Percentiles rank a stretch among this genome's conserved stretches.
Conservation (phyloP, 2,888 invertebrate species). For the Unio delphinus region DNA sequence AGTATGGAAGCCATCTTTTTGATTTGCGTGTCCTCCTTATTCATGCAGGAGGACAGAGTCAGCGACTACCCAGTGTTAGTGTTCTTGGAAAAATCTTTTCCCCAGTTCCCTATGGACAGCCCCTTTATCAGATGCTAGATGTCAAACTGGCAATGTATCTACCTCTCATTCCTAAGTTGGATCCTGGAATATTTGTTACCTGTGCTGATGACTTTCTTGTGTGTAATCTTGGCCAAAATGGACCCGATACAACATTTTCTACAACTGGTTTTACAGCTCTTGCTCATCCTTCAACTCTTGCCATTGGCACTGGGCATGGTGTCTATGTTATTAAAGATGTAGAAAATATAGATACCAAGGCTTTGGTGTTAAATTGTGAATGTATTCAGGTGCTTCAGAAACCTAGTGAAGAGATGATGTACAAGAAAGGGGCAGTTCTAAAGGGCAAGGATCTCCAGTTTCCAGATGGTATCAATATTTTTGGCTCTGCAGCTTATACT, state of each 20-base stretch:
- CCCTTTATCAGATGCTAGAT: conserved; percentile 71
- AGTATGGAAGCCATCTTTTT: conserved; percentile 60
- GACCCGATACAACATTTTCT: conserved; percentile 31
- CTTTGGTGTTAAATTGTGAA: conserved; percentile 49
- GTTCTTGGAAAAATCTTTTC: conserved; percentile 73
- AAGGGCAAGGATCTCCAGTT: conserved; percentile 35
- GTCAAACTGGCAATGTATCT: conserved; percentile 72
- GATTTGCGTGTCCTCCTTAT: conserved; percentile 68
- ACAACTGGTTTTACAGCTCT: conserved; percentile 71
- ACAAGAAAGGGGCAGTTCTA: conserved; percentile 65
- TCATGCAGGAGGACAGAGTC: conserved; percentile 73
- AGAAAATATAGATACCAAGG: conserved; percentile 35
- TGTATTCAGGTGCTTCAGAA: conserved; percentile 73
- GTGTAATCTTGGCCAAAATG: conserved; percentile 52
- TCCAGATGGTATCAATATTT: conserved; percentile 39
- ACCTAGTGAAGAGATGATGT: conserved; percentile 69
- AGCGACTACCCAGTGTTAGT: conserved; percentile 72
- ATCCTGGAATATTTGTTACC: conserved; percentile 70
- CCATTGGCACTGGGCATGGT: conserved; percentile 71
- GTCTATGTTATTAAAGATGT: conserved; percentile 71
- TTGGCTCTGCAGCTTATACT: conserved; percentile 68
- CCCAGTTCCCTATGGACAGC: conserved; percentile 67
- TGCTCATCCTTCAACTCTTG: conserved; percentile 72
- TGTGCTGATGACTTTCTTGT: conserved; percentile 73
- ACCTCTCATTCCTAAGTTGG: conserved; percentile 70